Conservation (phyloP, 2,113 vertebrate species). For the Grammomys dolichurus region DNA sequence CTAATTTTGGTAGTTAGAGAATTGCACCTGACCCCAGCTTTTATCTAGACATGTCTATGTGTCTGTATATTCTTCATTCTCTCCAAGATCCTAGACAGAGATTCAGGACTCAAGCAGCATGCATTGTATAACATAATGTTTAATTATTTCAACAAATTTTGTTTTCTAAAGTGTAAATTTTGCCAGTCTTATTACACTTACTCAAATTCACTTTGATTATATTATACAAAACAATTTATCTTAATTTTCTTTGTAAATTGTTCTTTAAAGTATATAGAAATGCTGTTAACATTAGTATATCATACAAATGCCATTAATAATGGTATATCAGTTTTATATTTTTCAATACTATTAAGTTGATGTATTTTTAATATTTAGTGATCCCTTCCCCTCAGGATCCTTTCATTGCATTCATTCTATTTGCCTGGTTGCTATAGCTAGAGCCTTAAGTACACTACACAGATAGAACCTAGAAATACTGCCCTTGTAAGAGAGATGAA, state of each 20-base stretch:
- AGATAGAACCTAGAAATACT: not conserved
- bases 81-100: not conserved
- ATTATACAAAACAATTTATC: not conserved
- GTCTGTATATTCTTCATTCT: not conserved
- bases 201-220: no score
- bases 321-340: not conserved
- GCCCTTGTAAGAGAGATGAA: not conserved
- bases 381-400: not conserved
- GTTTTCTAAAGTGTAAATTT: not conserved
- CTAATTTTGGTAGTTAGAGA: not conserved
- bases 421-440: no score
- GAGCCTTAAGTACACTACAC: not conserved
- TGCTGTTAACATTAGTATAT: not conserved
- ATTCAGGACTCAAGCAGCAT: not conserved
- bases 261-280: not conserved
- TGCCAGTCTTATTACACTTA: not conserved
- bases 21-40: not conserved
- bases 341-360: not conserved
- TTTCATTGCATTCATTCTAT: no score
- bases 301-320: not conserved
- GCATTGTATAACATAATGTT: not conserved
- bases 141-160: not conserved
- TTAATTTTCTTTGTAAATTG: not conserved
- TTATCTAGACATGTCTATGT: not conserved
- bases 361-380: not conserved